Evolutionary conservation across 2,888 invertebrate genomes (phyloP).

Genomic region (Scrobipalpa atriplicella): DNA sequence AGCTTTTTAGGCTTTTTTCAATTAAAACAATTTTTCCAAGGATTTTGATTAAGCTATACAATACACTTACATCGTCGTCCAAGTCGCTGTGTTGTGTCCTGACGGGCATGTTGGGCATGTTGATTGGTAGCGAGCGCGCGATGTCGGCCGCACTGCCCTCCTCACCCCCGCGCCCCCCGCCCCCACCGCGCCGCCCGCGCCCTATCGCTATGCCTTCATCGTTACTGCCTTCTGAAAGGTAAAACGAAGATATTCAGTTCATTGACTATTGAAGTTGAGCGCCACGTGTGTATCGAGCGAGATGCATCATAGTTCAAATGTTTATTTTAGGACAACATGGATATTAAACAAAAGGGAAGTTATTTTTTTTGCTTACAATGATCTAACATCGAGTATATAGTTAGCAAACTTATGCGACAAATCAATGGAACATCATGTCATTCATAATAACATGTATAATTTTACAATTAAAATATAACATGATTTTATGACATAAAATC

Average conservation of each 20-base stretch:
- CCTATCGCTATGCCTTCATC: conserved; percentile 84
- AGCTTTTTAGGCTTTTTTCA: too few relatives aligned
- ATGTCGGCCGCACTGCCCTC: conserved; percentile 68
- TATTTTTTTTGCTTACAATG: too few relatives aligned
- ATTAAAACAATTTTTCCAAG: too few relatives aligned
- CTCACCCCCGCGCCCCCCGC: conserved; percentile 35
- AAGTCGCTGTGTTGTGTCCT: conserved; percentile 50
- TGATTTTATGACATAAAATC: too few relatives aligned
- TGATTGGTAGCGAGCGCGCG: conserved; percentile 91
- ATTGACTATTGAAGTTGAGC: conserved; percentile 34
- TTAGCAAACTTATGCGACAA: too few relatives aligned
- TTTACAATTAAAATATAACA: too few relatives aligned
- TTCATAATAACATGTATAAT: too few relatives aligned
- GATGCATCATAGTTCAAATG: neutral
- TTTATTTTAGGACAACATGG: conserved; percentile 8
- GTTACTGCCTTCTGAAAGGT: conserved; percentile 70
- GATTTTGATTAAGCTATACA: neutral
- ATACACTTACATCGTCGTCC: conserved; percentile 80
- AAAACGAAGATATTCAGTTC: conserved; percentile 34
- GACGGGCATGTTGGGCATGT: conserved; percentile 82
- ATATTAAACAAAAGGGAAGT: too few relatives aligned
- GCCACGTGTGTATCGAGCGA: neutral
- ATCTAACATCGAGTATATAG: too few relatives aligned
- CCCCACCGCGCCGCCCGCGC: conserved; percentile 69
- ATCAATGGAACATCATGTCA: too few relatives aligned